Percentiles rank a stretch among this genome's conserved stretches.
Evolutionary conservation across 2,888 invertebrate genomes (phyloP).

Genomic region (Thera britannica): DNA sequence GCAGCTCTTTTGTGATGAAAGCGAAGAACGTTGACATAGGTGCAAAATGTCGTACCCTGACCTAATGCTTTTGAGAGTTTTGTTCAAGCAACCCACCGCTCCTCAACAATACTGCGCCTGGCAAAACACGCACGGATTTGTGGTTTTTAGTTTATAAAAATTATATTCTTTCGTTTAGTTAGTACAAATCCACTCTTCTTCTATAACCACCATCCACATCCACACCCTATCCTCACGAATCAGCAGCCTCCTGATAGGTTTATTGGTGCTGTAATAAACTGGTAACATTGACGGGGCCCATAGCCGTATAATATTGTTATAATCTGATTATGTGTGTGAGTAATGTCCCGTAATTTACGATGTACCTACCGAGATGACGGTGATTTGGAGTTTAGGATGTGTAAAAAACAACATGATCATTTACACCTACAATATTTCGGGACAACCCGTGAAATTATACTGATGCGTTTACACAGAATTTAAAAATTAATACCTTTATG

Average conservation of each 20-base stretch:
- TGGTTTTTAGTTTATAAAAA: no score
- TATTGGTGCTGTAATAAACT: constrained; percentile 65
- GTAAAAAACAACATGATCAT: constrained; percentile 16
- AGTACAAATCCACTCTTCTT: no score
- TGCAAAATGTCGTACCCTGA: no score
- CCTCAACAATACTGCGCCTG: no score
- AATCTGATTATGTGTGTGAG: constrained; percentile 35
- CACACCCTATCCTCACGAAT: constrained; percentile 58
- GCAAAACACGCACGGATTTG: no score
- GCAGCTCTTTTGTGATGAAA: no score
- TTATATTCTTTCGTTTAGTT: no score
- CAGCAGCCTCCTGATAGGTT: constrained; percentile 66
- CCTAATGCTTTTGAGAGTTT: no score
- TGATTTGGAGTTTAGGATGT: constrained; percentile 38
- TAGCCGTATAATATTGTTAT: constrained; percentile 25
- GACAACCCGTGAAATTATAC: neutral
- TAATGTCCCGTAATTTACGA: constrained; percentile 28
- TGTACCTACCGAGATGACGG: constrained; percentile 30
- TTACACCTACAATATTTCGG: constrained; percentile 3
- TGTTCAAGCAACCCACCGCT: no score
- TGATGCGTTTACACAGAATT: neutral
- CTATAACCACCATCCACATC: no score
- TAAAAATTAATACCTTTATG: neutral
- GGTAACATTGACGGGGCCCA: constrained; percentile 36
- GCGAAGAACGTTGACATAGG: no score